phyloP scores from a whole-genome alignment of 2,113 vertebrate species.

The Actinemys pallida region DNA sequence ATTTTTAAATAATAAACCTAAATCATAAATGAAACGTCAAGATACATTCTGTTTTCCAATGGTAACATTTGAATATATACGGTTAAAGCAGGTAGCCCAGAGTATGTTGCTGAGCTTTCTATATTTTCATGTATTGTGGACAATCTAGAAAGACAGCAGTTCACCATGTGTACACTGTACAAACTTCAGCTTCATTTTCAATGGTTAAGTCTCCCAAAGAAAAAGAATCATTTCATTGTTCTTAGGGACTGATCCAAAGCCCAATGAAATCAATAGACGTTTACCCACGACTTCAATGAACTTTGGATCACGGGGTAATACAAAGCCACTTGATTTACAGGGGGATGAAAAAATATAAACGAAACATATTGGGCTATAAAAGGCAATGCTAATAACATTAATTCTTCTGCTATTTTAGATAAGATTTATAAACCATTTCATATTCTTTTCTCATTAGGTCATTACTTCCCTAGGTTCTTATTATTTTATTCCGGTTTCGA shows the following conservation, averaged over 20 bases:
- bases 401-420: fast-evolving
- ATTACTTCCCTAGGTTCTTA: not conserved
- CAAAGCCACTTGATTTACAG: fast-evolving
- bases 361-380: not conserved
- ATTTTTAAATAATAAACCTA: fast-evolving
- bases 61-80: fast-evolving
- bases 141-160: not conserved
- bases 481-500: not conserved
- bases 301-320: not conserved
- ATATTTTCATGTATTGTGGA: not conserved
- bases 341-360: not conserved
- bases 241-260: not conserved
- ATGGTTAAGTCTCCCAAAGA: not conserved
- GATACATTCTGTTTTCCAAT: fast-evolving
- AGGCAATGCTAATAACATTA: fast-evolving
- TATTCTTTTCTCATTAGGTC: fast-evolving
- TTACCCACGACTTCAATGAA: not conserved
- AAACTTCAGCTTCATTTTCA: not conserved
- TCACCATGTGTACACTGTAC: not conserved
- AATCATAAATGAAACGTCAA: not conserved
- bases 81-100: not conserved
- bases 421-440: fast-evolving
- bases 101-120: not conserved
- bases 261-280: not conserved
- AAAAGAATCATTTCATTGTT: not conserved